Base-by-base conservation (phyloP, 1,140 invertebrate genomes). In the Drosophila tani region DNA sequence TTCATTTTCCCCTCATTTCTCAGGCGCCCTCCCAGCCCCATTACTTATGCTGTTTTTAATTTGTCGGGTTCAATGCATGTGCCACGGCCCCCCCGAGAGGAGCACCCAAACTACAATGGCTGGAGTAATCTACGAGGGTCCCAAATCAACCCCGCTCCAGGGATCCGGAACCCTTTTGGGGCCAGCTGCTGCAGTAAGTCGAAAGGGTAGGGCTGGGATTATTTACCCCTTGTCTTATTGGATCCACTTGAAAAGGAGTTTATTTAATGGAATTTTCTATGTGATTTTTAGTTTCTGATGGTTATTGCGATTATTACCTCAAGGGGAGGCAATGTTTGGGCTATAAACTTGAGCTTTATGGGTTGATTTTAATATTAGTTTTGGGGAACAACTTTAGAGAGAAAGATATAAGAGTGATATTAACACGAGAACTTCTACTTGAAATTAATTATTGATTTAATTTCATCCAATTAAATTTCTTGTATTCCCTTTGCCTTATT, bases 41-140 rank as follows among this genome's bases (percentile, higher is more conserved):
- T 88, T 85, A 88, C 70, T 88, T 88, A 88, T 90, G 60, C 81
- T 66, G 49, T 85, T 85, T 85, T 88, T 90, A 88, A 88, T 88
- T 88, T 85, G 64, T 59, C 57, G 56, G 74, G 60, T 82, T 81
- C 79, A 79, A 81, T 88, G 85, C 78, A 84, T 85, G 78, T 84
- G 84, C 84, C 84, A 71, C 38, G 41, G 11, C 40, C 50, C n/a
- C n/a, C n/a, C n/a, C n/a, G n/a, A n/a, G n/a, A n/a, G n/a, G n/a
- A n/a, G n/a, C n/a, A n/a, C n/a, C 68, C 41, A 63, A 63, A 66
- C 62, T 66, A 68, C 49, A 50, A 73, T 73, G 55, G 40, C 9
- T 17, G 21, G 8, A 46, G 38, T 58, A 58, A 76, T 50, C 70
- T 58, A 66, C 35, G 17, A 75, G 74, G 70, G 41, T 29, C 38